Conservation (phyloP, 2,113 vertebrate species). For the Pongo pygmaeus region DNA sequence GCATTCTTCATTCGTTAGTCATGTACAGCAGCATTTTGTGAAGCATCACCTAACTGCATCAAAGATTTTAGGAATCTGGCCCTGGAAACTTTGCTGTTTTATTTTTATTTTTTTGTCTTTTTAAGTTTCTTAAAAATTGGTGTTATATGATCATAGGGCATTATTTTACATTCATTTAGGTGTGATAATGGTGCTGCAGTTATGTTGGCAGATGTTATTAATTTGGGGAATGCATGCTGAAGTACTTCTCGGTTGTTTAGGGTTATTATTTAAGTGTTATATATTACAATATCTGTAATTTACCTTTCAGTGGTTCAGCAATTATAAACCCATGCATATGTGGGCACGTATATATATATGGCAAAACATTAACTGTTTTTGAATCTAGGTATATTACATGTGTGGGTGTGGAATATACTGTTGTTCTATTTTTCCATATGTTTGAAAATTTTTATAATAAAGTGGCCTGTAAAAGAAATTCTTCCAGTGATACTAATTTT, state of each 20-base stretch:
- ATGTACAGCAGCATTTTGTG: background rate
- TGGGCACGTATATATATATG: no score
- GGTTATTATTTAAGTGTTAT: background rate
- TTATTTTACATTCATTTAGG: constrained; percentile 22
- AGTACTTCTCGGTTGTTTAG: background rate
- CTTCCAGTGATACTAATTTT: background rate
- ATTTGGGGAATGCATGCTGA: background rate
- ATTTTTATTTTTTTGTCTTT: background rate
- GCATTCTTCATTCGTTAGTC: background rate
- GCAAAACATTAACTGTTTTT: background rate
- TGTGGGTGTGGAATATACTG: background rate
- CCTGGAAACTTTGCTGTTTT: background rate
- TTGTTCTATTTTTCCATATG: background rate
- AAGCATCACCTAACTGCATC: background rate
- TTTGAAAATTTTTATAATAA: background rate
- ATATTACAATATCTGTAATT: background rate
- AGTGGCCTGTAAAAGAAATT: background rate
- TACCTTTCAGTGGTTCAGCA: background rate
- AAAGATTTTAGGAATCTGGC: background rate
- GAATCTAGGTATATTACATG: background rate
- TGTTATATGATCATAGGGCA: background rate
- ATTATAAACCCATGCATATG: background rate
- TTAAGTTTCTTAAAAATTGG: background rate
- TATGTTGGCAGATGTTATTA: background rate
- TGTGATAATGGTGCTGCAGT: background rate